These are phyloP conservation scores for Drosophila stalkeri DNA, from an alignment of 2,888 invertebrate species.

Conservation along the genomic window DNA sequence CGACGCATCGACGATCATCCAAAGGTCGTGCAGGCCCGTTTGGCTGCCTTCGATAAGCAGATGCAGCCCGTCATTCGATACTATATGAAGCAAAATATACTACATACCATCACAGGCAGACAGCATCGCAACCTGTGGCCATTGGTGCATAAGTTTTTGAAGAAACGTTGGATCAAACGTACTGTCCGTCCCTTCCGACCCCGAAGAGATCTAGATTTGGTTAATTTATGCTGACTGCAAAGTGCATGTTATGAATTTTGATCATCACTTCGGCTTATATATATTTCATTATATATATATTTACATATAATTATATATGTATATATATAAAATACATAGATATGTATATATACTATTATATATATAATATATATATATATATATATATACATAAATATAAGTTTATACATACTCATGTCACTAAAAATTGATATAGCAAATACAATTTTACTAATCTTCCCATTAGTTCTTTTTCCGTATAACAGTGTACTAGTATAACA, in stretches of 20 bases:
- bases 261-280: neutral
- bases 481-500: neutral
- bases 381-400: neutral
- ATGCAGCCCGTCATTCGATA: conserved; percentile 32
- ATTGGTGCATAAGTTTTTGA: conserved; percentile 26
- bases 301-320: neutral
- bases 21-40: conserved; percentile 16
- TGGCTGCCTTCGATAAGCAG: conserved; percentile 6
- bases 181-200: neutral
- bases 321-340: neutral
- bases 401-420: neutral
- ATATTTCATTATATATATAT: neutral
- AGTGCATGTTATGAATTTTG: neutral
- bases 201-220: neutral
- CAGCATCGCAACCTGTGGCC: conserved; percentile 45
- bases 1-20: conserved; percentile 47
- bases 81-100: conserved; percentile 28
- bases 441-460: neutral
- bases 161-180: conserved; percentile 14
- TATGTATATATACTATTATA: neutral
- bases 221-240: neutral
- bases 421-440: neutral
- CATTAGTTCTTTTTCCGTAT: neutral
- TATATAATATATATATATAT: neutral
- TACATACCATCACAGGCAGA: conserved; percentile 29